Conservation (phyloP, 2,888 invertebrate species). For the Pseudanteris insignis region DNA sequence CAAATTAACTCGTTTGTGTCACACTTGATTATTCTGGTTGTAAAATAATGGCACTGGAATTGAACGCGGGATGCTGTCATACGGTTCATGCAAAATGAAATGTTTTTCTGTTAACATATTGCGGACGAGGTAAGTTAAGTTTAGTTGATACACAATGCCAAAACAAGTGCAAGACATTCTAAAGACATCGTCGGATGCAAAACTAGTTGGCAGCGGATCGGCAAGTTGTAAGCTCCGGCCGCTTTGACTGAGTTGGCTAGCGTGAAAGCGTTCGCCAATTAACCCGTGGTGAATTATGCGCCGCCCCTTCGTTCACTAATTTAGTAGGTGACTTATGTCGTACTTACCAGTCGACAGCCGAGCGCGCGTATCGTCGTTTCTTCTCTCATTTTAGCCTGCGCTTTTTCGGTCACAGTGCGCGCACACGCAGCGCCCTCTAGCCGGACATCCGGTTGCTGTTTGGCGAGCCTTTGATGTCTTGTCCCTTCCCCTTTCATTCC, state of each 20-base stretch:
- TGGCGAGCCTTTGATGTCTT: slow-evolving; percentile 56
- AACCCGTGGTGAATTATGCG: slow-evolving; percentile 65
- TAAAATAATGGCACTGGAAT: background rate
- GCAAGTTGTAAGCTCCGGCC: slow-evolving; percentile 53
- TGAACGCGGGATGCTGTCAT: slow-evolving; percentile 2
- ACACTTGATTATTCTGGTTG: no score
- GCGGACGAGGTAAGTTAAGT: slow-evolving; percentile 28
- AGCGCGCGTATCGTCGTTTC: slow-evolving; percentile 20
- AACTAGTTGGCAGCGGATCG: slow-evolving; percentile 37
- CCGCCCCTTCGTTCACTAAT: slow-evolving; percentile 60
- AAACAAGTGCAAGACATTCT: slow-evolving; percentile 40
- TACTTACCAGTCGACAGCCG: slow-evolving; percentile 52
- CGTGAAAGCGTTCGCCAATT: slow-evolving; percentile 66
- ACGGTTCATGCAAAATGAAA: slow-evolving; percentile 19
- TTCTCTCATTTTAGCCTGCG: slow-evolving; percentile 37
- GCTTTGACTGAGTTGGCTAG: slow-evolving; percentile 64
- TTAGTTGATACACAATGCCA: slow-evolving; percentile 38
- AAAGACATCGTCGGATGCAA: slow-evolving; percentile 40
- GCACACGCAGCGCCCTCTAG: slow-evolving; percentile 33
- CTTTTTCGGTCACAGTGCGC: slow-evolving; percentile 24
- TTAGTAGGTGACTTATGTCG: slow-evolving; percentile 65
- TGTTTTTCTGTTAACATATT: slow-evolving; percentile 29
- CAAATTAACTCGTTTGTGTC: no score
- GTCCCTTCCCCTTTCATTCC: no score
- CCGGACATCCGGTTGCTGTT: slow-evolving; percentile 59